These are phyloP conservation scores for Thalpophila matura DNA, from an alignment of 2,888 invertebrate species.

Conservation along the genomic window DNA sequence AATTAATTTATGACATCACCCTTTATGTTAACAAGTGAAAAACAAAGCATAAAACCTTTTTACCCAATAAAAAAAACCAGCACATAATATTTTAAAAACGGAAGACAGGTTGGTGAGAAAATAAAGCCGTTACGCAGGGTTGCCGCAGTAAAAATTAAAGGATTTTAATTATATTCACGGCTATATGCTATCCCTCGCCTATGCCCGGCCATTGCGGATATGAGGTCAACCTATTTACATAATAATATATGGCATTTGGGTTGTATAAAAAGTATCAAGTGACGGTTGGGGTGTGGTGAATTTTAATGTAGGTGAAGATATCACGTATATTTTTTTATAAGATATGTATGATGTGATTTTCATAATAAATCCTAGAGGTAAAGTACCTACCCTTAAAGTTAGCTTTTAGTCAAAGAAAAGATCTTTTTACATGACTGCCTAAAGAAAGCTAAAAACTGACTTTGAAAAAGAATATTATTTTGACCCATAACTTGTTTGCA, in stretches of 20 bases:
- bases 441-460: too few species aligned
- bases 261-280: slow-evolving; percentile 42
- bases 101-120: slow-evolving; percentile 19
- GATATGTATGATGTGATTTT: background rate
- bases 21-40: slow-evolving; percentile 4
- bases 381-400: too few species aligned
- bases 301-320: too few species aligned
- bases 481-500: too few species aligned
- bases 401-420: too few species aligned
- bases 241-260: slow-evolving; percentile 49
- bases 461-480: too few species aligned
- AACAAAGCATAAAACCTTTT: slow-evolving; percentile 24
- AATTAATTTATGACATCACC: background rate
- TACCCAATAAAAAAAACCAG: slow-evolving; percentile 6
- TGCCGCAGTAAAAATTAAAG: slow-evolving; percentile 47
- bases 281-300: slow-evolving; percentile 2
- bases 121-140: slow-evolving; percentile 44
- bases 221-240: slow-evolving; percentile 51
- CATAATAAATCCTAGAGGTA: too few species aligned
- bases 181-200: background rate
- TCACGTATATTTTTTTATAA: too few species aligned
- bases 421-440: too few species aligned
- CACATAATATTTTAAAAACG: slow-evolving; percentile 26
- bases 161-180: slow-evolving; percentile 58
- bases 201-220: slow-evolving; percentile 28